Evolutionary conservation across 2,888 invertebrate species (phyloP).

Genomic region (Chaetogeoica ovagalla): DNA sequence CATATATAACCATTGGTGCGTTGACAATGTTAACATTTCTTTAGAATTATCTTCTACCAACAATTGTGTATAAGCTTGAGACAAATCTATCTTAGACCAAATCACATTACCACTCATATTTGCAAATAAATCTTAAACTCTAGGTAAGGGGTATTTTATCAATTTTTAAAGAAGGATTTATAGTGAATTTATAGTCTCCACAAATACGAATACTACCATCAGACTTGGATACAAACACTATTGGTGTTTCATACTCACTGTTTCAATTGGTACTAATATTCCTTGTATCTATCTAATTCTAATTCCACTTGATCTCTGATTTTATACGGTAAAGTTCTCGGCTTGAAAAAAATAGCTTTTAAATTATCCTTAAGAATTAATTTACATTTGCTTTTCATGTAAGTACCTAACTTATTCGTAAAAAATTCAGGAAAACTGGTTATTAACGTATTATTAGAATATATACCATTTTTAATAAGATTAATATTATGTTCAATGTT

Average conservation of each 20-base stretch:
- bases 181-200: not conserved
- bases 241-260: not conserved
- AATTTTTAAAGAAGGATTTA: not conserved
- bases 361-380: constrained; percentile 10
- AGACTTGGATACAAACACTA: not conserved
- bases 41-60: constrained; percentile 44
- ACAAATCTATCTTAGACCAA: constrained; percentile 43
- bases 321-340: not conserved
- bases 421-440: constrained; percentile 28
- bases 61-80: constrained; percentile 49
- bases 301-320: constrained; percentile 25
- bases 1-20: constrained; percentile 57
- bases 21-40: constrained; percentile 51
- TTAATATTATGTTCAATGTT: constrained; percentile 14
- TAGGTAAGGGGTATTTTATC: not conserved
- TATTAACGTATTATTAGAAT: not conserved
- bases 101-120: not conserved
- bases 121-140: not conserved
- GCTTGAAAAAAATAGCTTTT: constrained; percentile 30
- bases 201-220: not conserved
- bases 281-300: constrained; percentile 1
- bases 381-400: constrained; percentile 6
- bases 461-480: not conserved
- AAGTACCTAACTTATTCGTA: constrained; percentile 27
- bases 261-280: constrained; percentile 1